These are phyloP conservation scores for Spilosoma lubricipeda DNA, from an alignment of 2,888 invertebrate species.

Conservation along the genomic window DNA sequence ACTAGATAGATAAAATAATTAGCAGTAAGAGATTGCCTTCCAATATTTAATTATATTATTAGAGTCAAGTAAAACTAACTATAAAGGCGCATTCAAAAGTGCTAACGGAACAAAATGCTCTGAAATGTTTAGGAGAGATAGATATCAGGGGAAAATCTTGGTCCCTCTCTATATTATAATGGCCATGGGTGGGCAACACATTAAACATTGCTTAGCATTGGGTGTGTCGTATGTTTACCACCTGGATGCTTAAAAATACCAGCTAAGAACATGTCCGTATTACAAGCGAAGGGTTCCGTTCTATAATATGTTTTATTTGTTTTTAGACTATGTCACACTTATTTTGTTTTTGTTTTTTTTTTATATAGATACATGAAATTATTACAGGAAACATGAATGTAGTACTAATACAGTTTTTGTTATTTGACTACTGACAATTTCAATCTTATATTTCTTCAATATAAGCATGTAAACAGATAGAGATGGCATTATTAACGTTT, in stretches of 20 bases:
- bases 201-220: not conserved
- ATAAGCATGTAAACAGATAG: not conserved
- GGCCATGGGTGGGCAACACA: not conserved
- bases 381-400: no score
- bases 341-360: no score
- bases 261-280: not conserved
- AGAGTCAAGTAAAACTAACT: not conserved
- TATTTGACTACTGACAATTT: not conserved
- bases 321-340: not conserved
- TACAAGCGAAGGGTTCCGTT: not conserved
- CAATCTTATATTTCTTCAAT: not conserved
- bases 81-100: not conserved
- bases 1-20: not conserved
- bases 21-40: not conserved
- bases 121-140: not conserved
- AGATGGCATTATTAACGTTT: not conserved
- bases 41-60: not conserved
- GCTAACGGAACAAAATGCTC: not conserved
- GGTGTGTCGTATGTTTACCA: slow-evolving; percentile 1
- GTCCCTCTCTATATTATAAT: not conserved
- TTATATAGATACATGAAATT: no score
- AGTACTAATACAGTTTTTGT: no score
- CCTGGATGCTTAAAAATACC: not conserved
- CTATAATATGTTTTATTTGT: not conserved
- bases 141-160: not conserved